Conservation (phyloP, 2,797 vertebrate genomes). For the Lutjanus argentimaculatus region DNA sequence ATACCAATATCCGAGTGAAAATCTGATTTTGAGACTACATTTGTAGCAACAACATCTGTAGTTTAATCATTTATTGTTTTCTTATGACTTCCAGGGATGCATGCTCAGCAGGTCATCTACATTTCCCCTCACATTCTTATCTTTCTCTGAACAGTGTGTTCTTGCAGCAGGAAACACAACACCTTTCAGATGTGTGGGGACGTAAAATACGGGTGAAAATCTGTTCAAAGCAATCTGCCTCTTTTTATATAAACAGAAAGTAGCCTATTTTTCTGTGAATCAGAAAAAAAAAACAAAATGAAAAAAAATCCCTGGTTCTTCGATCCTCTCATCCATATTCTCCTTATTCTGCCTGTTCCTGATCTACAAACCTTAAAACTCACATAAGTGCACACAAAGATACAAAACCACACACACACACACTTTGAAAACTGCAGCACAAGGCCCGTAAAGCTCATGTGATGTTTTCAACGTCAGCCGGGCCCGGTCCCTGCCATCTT, state of each 20-base stretch:
- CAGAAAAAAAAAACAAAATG: background rate
- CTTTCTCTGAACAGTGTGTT: conserved; percentile 11
- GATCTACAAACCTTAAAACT: conserved; percentile 38
- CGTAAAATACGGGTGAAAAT: conserved; percentile 31
- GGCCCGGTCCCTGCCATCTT: conserved; percentile 77
- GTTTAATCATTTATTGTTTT: conserved; percentile 30
- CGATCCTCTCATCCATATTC: conserved; percentile 31
- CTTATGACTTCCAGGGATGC: conserved; percentile 22
- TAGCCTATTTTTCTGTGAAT: conserved; percentile 8
- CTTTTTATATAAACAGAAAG: background rate
- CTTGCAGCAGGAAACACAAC: conserved; percentile 39
- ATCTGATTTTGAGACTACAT: conserved; percentile 40
- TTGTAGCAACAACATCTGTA: background rate
- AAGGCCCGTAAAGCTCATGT: conserved; percentile 46
- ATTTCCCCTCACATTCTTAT: background rate
- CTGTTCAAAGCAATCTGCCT: conserved; percentile 32
- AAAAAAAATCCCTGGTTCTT: conserved; percentile 11
- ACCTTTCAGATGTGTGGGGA: conserved; percentile 21
- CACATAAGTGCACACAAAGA: conserved; percentile 15
- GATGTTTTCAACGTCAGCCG: conserved; percentile 57
- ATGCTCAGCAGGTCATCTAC: conserved; percentile 34
- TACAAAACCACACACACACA: conserved; percentile 9
- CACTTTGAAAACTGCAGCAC: conserved; percentile 29
- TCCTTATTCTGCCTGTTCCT: conserved; percentile 38
- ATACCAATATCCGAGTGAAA: conserved; percentile 26